phyloP scores from a whole-genome alignment of 1,140 invertebrate species.

The Drosophila ficusphila region DNA sequence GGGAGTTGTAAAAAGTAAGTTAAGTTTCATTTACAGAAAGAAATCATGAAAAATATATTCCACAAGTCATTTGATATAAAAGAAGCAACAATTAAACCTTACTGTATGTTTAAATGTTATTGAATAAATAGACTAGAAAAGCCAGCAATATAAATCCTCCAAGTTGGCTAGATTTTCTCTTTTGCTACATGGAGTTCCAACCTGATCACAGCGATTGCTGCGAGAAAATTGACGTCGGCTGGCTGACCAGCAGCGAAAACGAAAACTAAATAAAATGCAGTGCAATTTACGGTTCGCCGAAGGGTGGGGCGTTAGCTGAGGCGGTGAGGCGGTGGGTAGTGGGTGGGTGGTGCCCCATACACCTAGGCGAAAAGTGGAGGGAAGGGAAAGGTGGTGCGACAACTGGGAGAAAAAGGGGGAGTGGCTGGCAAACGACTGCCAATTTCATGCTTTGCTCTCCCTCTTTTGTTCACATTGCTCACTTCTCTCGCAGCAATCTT shows the following conservation, averaged over 20 bases:
- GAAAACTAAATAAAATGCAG: conserved; percentile 72
- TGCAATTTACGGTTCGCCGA: conserved; percentile 53
- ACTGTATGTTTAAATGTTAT: no score
- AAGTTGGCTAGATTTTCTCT: not conserved
- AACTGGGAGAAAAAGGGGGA: not conserved
- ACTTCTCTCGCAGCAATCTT: conserved; percentile 21
- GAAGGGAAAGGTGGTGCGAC: not conserved
- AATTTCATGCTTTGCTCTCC: conserved; percentile 66
- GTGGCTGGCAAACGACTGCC: conserved; percentile 41
- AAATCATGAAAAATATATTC: no score
- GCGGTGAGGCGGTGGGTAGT: no score
- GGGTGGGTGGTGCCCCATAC: not conserved
- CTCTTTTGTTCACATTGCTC: conserved; percentile 26
- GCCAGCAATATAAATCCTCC: no score
- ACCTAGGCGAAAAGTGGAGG: not conserved
- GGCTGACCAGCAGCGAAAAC: conserved; percentile 39
- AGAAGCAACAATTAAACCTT: no score
- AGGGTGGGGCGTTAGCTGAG: not conserved
- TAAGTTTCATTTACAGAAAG: not conserved
- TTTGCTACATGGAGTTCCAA: not conserved
- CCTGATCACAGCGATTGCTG: not conserved
- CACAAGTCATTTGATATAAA: no score
- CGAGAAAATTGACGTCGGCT: conserved; percentile 63
- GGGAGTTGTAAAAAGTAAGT: not conserved
- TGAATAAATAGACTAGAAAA: no score